These are phyloP conservation scores for Lutjanus campechanus DNA, from an alignment of 2,797 vertebrate species.

Conservation along the genomic window DNA sequence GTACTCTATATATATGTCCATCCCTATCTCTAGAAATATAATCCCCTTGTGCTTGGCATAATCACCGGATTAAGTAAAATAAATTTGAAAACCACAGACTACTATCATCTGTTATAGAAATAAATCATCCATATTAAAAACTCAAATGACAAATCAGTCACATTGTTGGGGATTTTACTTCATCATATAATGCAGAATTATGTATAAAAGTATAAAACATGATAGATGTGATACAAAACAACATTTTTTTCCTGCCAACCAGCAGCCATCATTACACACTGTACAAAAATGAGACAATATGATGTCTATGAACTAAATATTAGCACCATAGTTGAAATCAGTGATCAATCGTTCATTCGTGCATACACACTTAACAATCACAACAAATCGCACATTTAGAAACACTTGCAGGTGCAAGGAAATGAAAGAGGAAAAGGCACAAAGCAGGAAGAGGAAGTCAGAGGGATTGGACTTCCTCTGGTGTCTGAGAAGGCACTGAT, in stretches of 20 bases:
- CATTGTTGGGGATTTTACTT: constrained; percentile 78
- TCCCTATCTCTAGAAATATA: neutral
- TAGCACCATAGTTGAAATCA: constrained; percentile 83
- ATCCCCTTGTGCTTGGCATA: constrained; percentile 16
- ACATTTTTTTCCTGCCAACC: constrained; percentile 67
- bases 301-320: constrained; percentile 63
- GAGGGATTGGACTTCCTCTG: constrained; percentile 70
- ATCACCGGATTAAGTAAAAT: neutral
- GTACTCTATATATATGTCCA: neutral
- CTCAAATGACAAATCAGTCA: constrained; percentile 66
- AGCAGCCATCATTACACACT: constrained; percentile 74
- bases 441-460: constrained; percentile 69
- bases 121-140: constrained; percentile 25
- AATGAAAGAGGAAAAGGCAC: constrained; percentile 69
- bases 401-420: constrained; percentile 73
- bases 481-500: constrained; percentile 51
- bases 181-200: constrained; percentile 56
- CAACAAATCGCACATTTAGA: constrained; percentile 41
- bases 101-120: neutral
- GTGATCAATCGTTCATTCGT: constrained; percentile 66
- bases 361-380: constrained; percentile 31
- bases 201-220: constrained; percentile 71
- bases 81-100: neutral
- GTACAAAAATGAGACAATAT: constrained; percentile 69
- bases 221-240: constrained; percentile 56